Evolutionary conservation across 2,888 invertebrate genomes (phyloP), one percentile per base, ranked within the genome.

Genomic region (Lacanobia oleracea): DNA sequence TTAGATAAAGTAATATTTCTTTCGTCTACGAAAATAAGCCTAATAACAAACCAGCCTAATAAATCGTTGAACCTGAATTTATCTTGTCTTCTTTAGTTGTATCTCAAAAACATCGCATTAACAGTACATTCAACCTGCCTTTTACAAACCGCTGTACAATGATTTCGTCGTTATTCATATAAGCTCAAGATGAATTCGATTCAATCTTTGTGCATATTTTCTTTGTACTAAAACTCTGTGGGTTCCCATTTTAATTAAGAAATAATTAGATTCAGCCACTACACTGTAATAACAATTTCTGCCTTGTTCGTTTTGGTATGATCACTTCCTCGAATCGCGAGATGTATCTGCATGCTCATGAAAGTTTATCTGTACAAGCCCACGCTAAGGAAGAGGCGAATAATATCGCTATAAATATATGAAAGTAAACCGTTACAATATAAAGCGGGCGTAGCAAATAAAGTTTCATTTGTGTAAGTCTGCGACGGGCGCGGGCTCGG

Each of bases 51-150:
- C 64, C 74, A 87, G 76, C 74, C 10, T 86, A 88, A 82, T 86
- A 82, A 87, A 90, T 87, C 74, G 72, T 79, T 80, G 74, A 82
- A 87, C 82, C 81, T 86, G 82, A 88, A 86, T 75, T 79, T 84
- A 86, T 86, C 79, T 84, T 68, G 37, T 77, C 70, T 79, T 50
- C 10, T 84, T 43, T 86, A 82, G 87, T 54, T 54, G 10, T 56
- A 37, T 69, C 70, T 86, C 86, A 81, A 83, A 86, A 89, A 86
- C 84, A 86, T 83, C 82, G 73, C 89, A 91, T 92, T 92, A 91
- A 87, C 64, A 87, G 92, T 87, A 60, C 92, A 83, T 91, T 92
- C 87, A 91, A 90, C 91, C 86, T 81, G 71, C 60, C 77, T 86
- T 86, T 83, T 86, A 85, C 72, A 81, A 79, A 78, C 66, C 16